Conservation (phyloP, 2,797 vertebrate species). For the Pachyuromys duprasi region DNA sequence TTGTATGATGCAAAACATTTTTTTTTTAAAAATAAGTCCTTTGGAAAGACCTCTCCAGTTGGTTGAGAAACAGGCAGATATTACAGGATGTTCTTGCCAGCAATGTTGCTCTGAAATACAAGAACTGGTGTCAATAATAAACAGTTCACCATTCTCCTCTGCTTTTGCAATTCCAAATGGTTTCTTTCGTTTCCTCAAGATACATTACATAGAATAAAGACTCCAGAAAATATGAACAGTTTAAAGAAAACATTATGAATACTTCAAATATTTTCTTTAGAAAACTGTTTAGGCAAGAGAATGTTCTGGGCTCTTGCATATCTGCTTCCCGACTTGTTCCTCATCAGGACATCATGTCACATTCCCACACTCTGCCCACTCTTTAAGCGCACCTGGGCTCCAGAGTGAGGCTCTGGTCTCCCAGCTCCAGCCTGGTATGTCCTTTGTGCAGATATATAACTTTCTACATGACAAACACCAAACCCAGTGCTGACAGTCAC, state of each 20-base stretch:
- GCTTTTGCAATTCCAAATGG: background rate
- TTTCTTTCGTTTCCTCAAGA: background rate
- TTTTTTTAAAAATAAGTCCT: background rate
- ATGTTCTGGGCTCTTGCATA: background rate
- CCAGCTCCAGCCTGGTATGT: background rate
- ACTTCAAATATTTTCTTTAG: conserved; percentile 12
- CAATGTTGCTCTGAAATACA: background rate
- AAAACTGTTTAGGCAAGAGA: background rate
- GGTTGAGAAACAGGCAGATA: conserved; percentile 27
- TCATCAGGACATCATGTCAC: background rate
- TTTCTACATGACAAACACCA: background rate
- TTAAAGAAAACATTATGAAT: conserved; percentile 1
- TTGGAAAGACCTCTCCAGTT: conserved; percentile 18
- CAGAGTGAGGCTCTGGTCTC: background rate
- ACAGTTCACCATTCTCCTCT: conserved; percentile 23
- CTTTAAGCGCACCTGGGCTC: background rate
- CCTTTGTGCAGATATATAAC: background rate
- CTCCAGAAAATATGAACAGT: background rate
- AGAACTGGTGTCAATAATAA: background rate
- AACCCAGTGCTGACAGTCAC: background rate
- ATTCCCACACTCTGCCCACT: too few relatives aligned
- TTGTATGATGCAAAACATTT: background rate
- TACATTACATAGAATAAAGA: conserved; percentile 33
- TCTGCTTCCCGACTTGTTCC: background rate
- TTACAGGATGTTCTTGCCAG: background rate